Base-by-base conservation (phyloP, 2,888 invertebrate genomes). In the Clanis bilineata region DNA sequence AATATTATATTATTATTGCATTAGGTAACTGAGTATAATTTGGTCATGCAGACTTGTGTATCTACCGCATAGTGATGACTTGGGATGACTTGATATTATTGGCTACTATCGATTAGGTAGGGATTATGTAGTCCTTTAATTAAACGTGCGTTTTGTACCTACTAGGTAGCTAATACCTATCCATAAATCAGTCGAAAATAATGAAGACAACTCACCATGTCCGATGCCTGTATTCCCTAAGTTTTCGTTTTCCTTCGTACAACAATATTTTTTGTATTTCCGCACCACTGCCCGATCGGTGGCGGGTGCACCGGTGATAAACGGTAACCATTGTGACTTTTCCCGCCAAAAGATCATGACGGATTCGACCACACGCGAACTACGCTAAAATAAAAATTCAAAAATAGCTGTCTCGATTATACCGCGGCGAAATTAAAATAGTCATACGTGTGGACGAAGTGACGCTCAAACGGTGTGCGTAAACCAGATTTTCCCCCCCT, bases 361-460 rank as follows among this genome's bases (percentile, higher is more conserved):
- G 70, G 69, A 66, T 68, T 69, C 83, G 87, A 90, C 92, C 92
- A 92, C 92, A 91, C 92, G 89, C 91, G 89, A 90, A 90, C 91
- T 83, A 84, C 85, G 88, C 90, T 82, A 88, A 91, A 92, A 92
- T 92, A 92, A 92, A 90, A 90, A 83, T 72, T 87, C 85, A 57
- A 85, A 92, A 92, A 92, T 92, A 92, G 88, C 88, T 80, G 76
- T 67, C 77, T 79, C 83, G 76, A 79, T 83, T 76, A 73, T 76
- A 73, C 81, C 79, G 84, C 83, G 77, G 82, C 80, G 81, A 81
- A 83, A 88, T 90, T 83, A 86, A 90, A 90, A 90, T 88, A 90
- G 87, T 83, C 79, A 70, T 79, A 77, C 75, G 74, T 68, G 59
- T 66, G 70, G 68, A 60, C 66, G 70, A 54, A 63, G 59, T 69